Conservation (phyloP, 2,113 vertebrate genomes). For the Climacteris rufus region DNA sequence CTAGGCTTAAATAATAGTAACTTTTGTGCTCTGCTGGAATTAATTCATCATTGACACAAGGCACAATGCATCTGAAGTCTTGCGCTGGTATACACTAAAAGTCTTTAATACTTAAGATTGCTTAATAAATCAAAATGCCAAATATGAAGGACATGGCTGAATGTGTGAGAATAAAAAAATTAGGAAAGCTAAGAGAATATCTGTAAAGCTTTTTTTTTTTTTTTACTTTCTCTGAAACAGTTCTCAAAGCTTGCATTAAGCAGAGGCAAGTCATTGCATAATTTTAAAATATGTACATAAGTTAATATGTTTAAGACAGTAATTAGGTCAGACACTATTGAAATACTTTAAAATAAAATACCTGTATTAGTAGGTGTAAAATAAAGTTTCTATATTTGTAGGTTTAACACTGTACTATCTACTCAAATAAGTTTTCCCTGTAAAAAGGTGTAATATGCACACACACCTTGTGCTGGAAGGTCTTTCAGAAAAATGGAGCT, state of each 20-base stretch:
- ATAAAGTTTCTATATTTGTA: neutral
- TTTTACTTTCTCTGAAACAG: neutral
- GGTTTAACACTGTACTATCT: neutral
- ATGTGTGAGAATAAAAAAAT: constrained; percentile 62
- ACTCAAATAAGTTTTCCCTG: neutral
- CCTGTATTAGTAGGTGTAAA: neutral
- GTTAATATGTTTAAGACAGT: neutral
- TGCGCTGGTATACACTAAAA: constrained; percentile 72
- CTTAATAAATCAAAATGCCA: constrained; percentile 96
- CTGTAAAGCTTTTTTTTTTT: neutral
- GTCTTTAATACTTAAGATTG: constrained; percentile 85
- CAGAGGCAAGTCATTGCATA: neutral
- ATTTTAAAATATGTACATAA: neutral
- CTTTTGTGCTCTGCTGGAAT: constrained; percentile 87
- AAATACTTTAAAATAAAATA: neutral
- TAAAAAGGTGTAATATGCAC: neutral
- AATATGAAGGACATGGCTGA: constrained; percentile 71
- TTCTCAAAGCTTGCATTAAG: constrained; percentile 6
- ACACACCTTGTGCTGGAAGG: neutral
- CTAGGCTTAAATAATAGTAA: constrained; percentile 81
- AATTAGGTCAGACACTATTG: neutral
- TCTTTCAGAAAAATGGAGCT: neutral
- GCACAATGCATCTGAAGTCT: constrained; percentile 82
- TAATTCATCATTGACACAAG: constrained; percentile 90
- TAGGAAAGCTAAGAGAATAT: constrained; percentile 14